These are phyloP conservation scores for Shinisaurus crocodilurus DNA, from an alignment of 2,113 vertebrate species.

Conservation along the genomic window DNA sequence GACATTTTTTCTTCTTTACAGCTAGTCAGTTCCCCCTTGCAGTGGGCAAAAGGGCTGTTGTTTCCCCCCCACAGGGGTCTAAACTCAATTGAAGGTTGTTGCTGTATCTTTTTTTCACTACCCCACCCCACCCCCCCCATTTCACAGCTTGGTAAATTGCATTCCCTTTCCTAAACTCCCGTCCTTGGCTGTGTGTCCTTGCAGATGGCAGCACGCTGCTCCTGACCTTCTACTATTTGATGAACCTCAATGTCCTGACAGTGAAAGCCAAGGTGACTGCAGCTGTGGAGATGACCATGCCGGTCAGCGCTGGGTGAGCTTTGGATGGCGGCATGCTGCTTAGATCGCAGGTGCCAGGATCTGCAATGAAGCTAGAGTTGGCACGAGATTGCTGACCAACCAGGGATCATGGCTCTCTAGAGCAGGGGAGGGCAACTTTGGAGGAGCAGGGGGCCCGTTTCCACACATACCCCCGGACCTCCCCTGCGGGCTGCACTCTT, in stretches of 20 bases:
- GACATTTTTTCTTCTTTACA: not conserved
- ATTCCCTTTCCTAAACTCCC: not conserved
- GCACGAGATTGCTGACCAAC: rapidly evolving
- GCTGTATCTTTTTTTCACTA: too few relatives aligned
- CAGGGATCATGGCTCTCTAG: not conserved
- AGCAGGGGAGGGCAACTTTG: too few relatives aligned
- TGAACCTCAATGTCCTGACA: constrained; percentile 97
- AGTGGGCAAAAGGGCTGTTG: not conserved
- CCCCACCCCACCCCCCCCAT: not conserved
- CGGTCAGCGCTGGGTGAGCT: constrained; percentile 85
- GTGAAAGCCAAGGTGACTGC: constrained; percentile 93
- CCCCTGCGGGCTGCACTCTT: too few relatives aligned
- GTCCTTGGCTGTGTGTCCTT: not conserved
- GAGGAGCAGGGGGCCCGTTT: too few relatives aligned
- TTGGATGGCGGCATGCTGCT: not conserved
- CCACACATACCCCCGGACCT: too few relatives aligned
- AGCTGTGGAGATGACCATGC: constrained; percentile 80
- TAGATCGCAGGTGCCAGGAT: rapidly evolving
- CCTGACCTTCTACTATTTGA: constrained; percentile 93
- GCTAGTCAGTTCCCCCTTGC: not conserved
- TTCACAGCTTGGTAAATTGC: not conserved
- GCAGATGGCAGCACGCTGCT: constrained; percentile 90
- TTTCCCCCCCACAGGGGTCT: not conserved
- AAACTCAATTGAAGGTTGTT: too few relatives aligned
- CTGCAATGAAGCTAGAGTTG: not conserved